These are phyloP conservation scores for Gasteruption jaculator DNA, from an alignment of 2,888 invertebrate species.

Conservation along the genomic window DNA sequence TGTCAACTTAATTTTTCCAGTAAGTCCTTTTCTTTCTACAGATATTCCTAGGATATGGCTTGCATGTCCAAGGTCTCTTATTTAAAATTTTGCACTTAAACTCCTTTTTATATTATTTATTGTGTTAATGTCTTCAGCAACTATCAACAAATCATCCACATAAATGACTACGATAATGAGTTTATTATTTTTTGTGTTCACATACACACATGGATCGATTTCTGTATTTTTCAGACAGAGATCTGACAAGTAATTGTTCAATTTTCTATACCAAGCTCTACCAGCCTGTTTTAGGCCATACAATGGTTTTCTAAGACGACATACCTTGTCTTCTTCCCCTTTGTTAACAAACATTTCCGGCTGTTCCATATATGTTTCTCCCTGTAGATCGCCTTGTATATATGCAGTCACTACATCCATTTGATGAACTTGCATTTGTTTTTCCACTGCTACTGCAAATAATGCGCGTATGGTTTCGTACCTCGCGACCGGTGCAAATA, in stretches of 20 bases:
- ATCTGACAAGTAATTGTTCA: slow-evolving; percentile 10
- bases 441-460: slow-evolving; percentile 13
- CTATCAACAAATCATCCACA: neutral
- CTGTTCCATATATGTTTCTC: slow-evolving; percentile 22
- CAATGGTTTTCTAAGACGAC: slow-evolving; percentile 18
- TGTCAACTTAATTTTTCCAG: neutral
- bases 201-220: slow-evolving; percentile 20
- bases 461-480: slow-evolving; percentile 17
- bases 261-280: slow-evolving; percentile 19
- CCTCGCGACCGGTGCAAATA: slow-evolving; percentile 18
- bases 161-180: neutral
- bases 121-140: neutral
- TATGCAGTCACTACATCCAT: slow-evolving; percentile 21
- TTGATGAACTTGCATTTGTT: slow-evolving; percentile 19
- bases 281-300: slow-evolving; percentile 23
- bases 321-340: slow-evolving; percentile 18
- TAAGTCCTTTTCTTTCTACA: neutral
- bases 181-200: too few species aligned
- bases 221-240: slow-evolving; percentile 8
- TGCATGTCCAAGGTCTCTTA: neutral
- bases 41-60: neutral
- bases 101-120: neutral
- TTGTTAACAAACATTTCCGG: slow-evolving; percentile 15
- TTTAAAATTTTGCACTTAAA: neutral
- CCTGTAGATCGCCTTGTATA: slow-evolving; percentile 19